Evolutionary conservation across 1,140 invertebrate genomes (phyloP), one percentile per base, ranked within the genome.

Genomic region (Drosophila parabipectinata): DNA sequence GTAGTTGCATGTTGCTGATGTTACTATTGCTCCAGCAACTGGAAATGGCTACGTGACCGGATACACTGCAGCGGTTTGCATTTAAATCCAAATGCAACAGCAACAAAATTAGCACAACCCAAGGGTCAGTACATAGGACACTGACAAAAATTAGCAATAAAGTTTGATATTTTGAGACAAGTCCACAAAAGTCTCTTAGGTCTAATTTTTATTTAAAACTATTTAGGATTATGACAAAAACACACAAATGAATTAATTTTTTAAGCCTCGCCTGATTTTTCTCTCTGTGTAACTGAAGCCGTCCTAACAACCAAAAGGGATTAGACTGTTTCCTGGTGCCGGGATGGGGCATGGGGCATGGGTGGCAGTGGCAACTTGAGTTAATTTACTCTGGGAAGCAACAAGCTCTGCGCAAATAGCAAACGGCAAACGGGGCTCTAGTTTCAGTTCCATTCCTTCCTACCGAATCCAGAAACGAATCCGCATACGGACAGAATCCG

Each of bases 61-160:
- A 87, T 77, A 76, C 82, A 78, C 48, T 87, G 82, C 78, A 85
- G 73, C 80, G 82, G 82, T 52, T 78, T 61, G 78, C 78, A 87
- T 87, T 88, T 82, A 87, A 87, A 87, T 87, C 79, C 83, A 66
- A 87, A 63, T 59, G 66, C 79, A 78, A 66, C 62, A 58, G 75
- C 83, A 87, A 76, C 83, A 67, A 78, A 88, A 87, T 87, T 87
- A 88, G 83, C 83, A 82, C 78, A 66, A 88, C 82, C 87, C n/a
- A 87, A 85, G 83, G 73, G 68, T 72, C 18, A 14, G 32, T 14
- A 4, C 26, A 28, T 28, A 7, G 14, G 24, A 7, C 28, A 30
- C 34, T 9, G 15, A n/a, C 8, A 14, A 18, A 47, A 18, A 47
- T 24, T 21, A 21, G 1, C 9, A 37, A 37, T 34, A 8, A 10